A percentile compares a stretch with the other conserved stretches of the same genome.
phyloP scores from a whole-genome alignment of 2,797 vertebrate species.

The Manis pentadactyla region DNA sequence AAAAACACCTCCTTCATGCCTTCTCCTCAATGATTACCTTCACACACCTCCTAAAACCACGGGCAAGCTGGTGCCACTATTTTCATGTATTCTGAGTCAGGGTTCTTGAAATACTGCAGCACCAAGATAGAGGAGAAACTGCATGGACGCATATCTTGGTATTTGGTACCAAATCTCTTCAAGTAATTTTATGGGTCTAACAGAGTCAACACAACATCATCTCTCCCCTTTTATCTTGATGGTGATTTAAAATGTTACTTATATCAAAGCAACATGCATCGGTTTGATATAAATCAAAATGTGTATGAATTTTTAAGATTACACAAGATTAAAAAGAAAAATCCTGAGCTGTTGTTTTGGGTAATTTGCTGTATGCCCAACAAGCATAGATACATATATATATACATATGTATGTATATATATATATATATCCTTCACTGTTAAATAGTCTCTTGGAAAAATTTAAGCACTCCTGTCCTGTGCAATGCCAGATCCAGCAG shows the following conservation, averaged over 20 bases:
- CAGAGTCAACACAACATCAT: not conserved
- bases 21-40: not conserved
- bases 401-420: no score
- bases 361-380: not conserved
- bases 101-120: not conserved
- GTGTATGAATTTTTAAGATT: slow-evolving; percentile 4
- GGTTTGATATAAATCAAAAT: slow-evolving; percentile 12
- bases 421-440: not conserved
- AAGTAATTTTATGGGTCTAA: not conserved
- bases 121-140: not conserved
- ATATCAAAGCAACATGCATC: not conserved
- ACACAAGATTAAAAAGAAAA: slow-evolving; percentile 35
- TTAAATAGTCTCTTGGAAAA: not conserved
- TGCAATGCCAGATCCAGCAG: no score
- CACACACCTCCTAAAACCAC: not conserved
- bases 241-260: slow-evolving; percentile 32
- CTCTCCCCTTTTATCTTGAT: slow-evolving; percentile 39
- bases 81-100: not conserved
- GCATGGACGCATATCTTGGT: not conserved
- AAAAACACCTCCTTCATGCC: not conserved
- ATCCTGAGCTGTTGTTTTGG: not conserved
- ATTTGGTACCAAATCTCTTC: not conserved
- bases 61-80: not conserved
- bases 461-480: not conserved
- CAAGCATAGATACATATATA: no score